phyloP scores from a whole-genome alignment of 2,113 vertebrate genomes.

The Urocynchramus pylzowi region DNA sequence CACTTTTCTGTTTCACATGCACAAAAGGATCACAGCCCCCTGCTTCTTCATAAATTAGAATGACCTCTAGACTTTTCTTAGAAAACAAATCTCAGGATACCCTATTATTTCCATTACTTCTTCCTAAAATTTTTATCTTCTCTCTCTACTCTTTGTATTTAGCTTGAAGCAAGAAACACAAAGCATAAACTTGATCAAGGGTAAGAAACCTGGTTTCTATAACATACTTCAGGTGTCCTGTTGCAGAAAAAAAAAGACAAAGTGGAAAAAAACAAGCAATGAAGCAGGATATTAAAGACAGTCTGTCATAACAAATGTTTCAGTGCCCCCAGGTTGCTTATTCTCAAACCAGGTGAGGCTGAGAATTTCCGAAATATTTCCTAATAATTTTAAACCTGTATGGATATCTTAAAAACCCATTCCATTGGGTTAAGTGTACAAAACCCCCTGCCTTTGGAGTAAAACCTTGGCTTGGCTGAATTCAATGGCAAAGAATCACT shows the following conservation, averaged over 20 bases:
- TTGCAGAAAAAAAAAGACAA: background rate
- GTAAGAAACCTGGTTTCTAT: background rate
- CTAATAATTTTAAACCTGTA: background rate
- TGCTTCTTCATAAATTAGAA: background rate
- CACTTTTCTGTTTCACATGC: background rate
- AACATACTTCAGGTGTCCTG: background rate
- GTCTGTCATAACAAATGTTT: background rate
- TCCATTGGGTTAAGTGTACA: background rate
- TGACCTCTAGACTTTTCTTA: background rate
- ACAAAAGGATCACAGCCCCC: background rate
- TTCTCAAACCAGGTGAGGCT: background rate
- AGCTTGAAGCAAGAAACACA: background rate
- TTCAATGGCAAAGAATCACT: background rate
- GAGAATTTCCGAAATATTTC: background rate
- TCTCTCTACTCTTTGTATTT: background rate
- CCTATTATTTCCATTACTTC: background rate
- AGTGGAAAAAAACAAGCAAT: background rate
- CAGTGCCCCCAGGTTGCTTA: background rate
- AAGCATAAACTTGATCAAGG: background rate
- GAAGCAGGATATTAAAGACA: background rate
- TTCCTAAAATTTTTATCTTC: background rate
- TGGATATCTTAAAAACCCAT: background rate
- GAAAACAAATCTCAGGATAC: background rate
- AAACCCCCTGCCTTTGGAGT: fast-evolving
- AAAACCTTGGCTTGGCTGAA: background rate